phyloP scores from a whole-genome alignment of 2,113 vertebrate species.

The Rhodinocichla rosea region DNA sequence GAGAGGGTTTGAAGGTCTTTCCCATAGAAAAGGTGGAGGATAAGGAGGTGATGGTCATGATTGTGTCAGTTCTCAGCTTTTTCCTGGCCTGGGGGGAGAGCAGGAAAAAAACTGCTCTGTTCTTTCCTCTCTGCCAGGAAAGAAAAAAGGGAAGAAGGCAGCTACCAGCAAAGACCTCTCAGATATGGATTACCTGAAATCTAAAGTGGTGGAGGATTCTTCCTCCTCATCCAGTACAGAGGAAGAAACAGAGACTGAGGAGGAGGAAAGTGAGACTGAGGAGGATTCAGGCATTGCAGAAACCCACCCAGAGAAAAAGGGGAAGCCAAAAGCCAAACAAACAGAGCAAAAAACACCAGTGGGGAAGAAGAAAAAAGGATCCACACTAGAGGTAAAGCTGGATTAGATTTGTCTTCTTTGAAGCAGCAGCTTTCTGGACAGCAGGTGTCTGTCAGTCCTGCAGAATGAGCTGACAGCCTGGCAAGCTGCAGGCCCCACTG shows the following conservation, averaged over 20 bases:
- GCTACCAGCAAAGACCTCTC: slow-evolving; percentile 76
- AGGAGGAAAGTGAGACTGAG: background rate
- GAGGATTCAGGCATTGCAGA: background rate
- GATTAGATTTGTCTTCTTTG: background rate
- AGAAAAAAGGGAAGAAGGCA: slow-evolving; percentile 13
- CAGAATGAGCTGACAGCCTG: background rate
- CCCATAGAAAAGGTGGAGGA: background rate
- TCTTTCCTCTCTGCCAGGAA: slow-evolving; percentile 11
- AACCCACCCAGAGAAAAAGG: slow-evolving; percentile 2
- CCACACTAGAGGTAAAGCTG: background rate
- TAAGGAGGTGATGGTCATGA: background rate
- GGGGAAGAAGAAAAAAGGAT: background rate
- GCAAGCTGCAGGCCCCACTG: background rate
- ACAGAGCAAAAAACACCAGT: background rate
- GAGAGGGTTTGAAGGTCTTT: too few species aligned
- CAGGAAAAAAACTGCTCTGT: background rate
- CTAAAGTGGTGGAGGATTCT: slow-evolving; percentile 79
- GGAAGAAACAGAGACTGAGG: slow-evolving; percentile 34
- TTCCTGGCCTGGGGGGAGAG: background rate
- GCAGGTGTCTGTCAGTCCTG: background rate
- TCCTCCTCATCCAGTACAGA: slow-evolving; percentile 30
- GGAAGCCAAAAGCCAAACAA: background rate
- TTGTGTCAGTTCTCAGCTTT: background rate
- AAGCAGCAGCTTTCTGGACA: background rate
- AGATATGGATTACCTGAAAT: slow-evolving; percentile 94